Evolutionary conservation across 2,888 invertebrate species (phyloP).

Genomic region (Sphaerolaimus hirsutus): DNA sequence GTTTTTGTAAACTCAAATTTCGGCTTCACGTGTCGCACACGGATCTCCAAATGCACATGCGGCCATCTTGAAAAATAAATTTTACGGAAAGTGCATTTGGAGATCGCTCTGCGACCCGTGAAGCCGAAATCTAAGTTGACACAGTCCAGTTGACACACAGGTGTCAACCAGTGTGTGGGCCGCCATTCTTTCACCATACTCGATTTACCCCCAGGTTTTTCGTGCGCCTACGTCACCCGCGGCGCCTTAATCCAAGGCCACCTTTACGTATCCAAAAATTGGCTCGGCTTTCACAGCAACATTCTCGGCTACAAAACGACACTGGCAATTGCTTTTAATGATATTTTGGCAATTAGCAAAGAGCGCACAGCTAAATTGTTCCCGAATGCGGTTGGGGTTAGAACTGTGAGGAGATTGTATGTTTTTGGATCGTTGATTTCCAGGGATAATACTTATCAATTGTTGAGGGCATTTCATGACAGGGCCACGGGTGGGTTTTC

Average conservation of each 20-base stretch:
- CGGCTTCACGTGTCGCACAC: no score
- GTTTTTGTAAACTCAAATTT: no score
- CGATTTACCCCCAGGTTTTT: slow-evolving; percentile 45
- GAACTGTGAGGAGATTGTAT: slow-evolving; percentile 43
- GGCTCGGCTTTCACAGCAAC: slow-evolving; percentile 84
- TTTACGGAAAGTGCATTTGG: no score
- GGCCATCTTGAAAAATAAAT: no score
- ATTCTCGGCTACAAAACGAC: slow-evolving; percentile 80
- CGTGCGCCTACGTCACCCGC: slow-evolving; percentile 69
- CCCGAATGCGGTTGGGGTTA: slow-evolving; percentile 71
- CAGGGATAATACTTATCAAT: slow-evolving; percentile 24
- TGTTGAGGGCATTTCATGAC: no score
- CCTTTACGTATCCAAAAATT: slow-evolving; percentile 72
- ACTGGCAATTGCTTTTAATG: slow-evolving; percentile 57
- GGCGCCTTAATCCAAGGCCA: slow-evolving; percentile 53
- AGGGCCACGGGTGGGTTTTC: no score
- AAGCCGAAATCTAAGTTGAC: no score
- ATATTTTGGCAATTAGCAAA: slow-evolving; percentile 62
- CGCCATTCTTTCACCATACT: neutral
- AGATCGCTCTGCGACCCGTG: no score
- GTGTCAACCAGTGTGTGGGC: neutral
- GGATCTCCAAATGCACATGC: no score
- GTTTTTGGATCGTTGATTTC: slow-evolving; percentile 27
- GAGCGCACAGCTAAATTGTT: slow-evolving; percentile 79
- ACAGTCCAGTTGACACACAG: neutral